Evolutionary conservation across 2,797 vertebrate genomes (phyloP).

Genomic region (Sparus aurata): DNA sequence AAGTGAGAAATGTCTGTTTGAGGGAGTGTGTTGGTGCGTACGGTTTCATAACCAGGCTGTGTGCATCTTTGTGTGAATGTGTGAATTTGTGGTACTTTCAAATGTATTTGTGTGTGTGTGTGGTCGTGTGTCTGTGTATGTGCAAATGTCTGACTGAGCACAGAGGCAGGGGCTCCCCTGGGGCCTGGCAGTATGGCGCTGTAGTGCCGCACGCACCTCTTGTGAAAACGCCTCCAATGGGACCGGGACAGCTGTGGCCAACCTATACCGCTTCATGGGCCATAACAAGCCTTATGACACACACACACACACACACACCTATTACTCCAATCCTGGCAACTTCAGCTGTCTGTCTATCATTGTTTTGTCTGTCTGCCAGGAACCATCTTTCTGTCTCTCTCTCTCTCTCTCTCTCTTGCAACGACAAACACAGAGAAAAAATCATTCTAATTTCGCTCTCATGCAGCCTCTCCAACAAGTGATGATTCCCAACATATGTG

Average conservation of each 20-base stretch:
- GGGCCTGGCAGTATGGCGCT: slow-evolving; percentile 84
- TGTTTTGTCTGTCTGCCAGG: slow-evolving; percentile 64
- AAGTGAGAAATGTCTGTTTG: slow-evolving; percentile 75
- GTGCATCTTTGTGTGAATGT: slow-evolving; percentile 73
- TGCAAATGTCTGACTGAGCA: slow-evolving; percentile 50
- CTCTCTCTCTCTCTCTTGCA: slow-evolving; percentile 1
- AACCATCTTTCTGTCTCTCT: slow-evolving; percentile 24
- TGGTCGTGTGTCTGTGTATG: slow-evolving; percentile 49
- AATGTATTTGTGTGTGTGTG: slow-evolving; percentile 32
- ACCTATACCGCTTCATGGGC: slow-evolving; percentile 81
- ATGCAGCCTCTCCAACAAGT: slow-evolving; percentile 50
- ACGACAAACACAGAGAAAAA: slow-evolving; percentile 33
- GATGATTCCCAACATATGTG: slow-evolving; percentile 48
- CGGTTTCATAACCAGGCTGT: slow-evolving; percentile 58
- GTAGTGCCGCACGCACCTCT: slow-evolving; percentile 78
- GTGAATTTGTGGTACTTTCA: slow-evolving; percentile 67
- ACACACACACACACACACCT: slow-evolving; percentile 48
- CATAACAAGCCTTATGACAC: slow-evolving; percentile 84
- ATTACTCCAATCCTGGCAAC: slow-evolving; percentile 56
- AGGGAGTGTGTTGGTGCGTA: slow-evolving; percentile 37
- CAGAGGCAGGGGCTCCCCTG: slow-evolving; percentile 79
- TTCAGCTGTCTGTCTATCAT: slow-evolving; percentile 63
- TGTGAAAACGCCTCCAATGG: slow-evolving; percentile 82
- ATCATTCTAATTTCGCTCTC: slow-evolving; percentile 43
- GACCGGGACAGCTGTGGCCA: slow-evolving; percentile 87